Conservation (phyloP, 92 coral and sea anemone species). For the Epizoanthus ramosus region DNA sequence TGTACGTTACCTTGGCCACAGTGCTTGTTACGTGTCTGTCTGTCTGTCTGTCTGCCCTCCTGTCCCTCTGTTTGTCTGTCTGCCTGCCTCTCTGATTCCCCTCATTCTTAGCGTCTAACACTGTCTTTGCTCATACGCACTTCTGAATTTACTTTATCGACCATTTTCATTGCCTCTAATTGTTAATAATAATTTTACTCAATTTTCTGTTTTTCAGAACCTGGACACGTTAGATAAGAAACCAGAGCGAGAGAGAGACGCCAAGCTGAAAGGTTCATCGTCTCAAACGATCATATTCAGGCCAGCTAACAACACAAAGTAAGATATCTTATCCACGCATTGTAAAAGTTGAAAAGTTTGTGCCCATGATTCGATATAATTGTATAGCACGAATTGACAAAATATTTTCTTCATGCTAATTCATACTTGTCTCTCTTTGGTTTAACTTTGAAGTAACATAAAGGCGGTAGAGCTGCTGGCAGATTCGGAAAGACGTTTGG, state of each 20-base stretch:
- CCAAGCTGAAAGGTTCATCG: constrained; percentile 65
- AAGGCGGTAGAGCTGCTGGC: constrained; percentile 76
- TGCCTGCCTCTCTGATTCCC: no score
- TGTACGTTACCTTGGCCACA: neutral
- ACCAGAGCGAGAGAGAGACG: constrained; percentile 64
- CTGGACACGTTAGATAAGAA: constrained; percentile 52
- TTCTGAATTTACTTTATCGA: no score
- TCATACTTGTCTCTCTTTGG: neutral
- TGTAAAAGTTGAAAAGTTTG: neutral
- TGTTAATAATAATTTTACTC: neutral
- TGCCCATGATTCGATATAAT: neutral
- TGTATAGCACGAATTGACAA: neutral
- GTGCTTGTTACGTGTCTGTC: neutral
- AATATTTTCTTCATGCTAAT: constrained; percentile 28
- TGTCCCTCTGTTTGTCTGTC: no score
- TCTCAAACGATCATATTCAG: constrained; percentile 84
- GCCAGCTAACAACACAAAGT: constrained; percentile 79
- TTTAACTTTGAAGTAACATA: constrained; percentile 57
- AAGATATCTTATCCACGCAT: constrained; percentile 6
- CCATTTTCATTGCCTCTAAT: no score
- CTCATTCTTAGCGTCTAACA: no score
- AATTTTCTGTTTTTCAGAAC: constrained; percentile 25
- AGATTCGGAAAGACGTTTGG: constrained; percentile 78
- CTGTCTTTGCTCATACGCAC: no score
- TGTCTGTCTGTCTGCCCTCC: no score